Base-by-base conservation (phyloP, 2,113 vertebrate species). In the Polyodon spathula region DNA sequence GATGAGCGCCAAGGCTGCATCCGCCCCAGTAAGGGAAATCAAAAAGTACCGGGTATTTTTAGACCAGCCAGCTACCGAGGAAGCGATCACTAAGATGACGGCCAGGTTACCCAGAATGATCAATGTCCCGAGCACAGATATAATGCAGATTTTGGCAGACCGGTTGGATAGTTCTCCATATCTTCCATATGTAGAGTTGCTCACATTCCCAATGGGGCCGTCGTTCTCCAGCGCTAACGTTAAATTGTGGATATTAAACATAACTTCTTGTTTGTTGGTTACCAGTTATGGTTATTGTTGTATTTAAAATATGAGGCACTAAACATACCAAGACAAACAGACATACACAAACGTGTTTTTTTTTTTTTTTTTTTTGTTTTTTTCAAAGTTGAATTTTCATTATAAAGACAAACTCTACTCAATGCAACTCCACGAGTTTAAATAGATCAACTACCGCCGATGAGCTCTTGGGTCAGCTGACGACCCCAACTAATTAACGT, bases 11-110 rank as follows among this genome's bases (percentile, higher is more conserved):
- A 90, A 84, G 1, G 87, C 85, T 0, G 88, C 85, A 62, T 92
- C 90, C 0, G 90, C 86, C 0, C 74, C 88, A 1, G 90, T 89
- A 51, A 91, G 74, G 1, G 90, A 92, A 2, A 92, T 76, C 4
- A 92, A 74, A 10, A 88, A 79, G 61, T 86, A 86, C 8, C 90
- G 81, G 2, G 86, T 88, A 74, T 86, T 92, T 52, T 79, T 78
- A 0, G 87, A 88, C 90, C 90, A 92, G 1, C 90, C 90, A 0
- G 86, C 75, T 60, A 90, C 90, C 0, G 88, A 83, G 1, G 88
- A 88, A 37, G 82, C 73, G 27, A 89, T 86, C 4, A 88, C 90
- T 17, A 82, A 62, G 8, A 89, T 70, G 53, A 89, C 89, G 4
- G 86, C 81, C 4, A 86, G 71, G 38, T 91, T 92, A n/a, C 88